These are phyloP conservation scores for Ctenopoma kingsleyae DNA, from an alignment of 2,797 vertebrate species.

Conservation along the genomic window DNA sequence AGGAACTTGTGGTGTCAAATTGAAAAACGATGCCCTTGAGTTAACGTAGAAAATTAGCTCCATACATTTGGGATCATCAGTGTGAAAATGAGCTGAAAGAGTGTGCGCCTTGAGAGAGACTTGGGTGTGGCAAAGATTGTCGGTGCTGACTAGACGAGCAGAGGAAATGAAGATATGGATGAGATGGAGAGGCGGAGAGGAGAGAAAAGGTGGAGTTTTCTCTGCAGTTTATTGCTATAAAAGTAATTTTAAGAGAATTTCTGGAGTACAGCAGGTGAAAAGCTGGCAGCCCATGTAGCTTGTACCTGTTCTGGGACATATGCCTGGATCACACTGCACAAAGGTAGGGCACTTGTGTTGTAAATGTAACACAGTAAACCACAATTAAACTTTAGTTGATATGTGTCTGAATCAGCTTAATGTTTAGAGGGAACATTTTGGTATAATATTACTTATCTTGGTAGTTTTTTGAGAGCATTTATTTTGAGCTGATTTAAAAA, in stretches of 20 bases:
- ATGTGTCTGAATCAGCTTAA: not conserved
- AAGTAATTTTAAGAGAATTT: constrained; percentile 28
- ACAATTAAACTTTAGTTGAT: not conserved
- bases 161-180: constrained; percentile 26
- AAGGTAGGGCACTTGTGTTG: constrained; percentile 70
- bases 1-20: no score
- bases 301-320: constrained; percentile 51
- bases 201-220: constrained; percentile 41
- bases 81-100: no score
- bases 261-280: constrained; percentile 5
- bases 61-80: not conserved
- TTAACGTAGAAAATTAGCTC: no score
- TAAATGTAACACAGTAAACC: not conserved
- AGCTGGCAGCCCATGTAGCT: constrained; percentile 19
- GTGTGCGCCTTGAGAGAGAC: not conserved
- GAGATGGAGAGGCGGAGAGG: constrained; percentile 33
- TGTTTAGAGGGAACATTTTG: no score
- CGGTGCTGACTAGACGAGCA: not conserved
- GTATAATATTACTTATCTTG: no score
- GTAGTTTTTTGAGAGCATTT: no score
- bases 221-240: constrained; percentile 53
- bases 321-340: constrained; percentile 71
- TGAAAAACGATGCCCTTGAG: no score
- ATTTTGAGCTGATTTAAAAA: no score
- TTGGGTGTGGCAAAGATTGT: constrained; percentile 20